Percentiles rank a stretch among this genome's conserved stretches.
These are phyloP conservation scores for Leptopilina clavipes DNA, from an alignment of 1,140 invertebrate species.

Conservation along the genomic window DNA sequence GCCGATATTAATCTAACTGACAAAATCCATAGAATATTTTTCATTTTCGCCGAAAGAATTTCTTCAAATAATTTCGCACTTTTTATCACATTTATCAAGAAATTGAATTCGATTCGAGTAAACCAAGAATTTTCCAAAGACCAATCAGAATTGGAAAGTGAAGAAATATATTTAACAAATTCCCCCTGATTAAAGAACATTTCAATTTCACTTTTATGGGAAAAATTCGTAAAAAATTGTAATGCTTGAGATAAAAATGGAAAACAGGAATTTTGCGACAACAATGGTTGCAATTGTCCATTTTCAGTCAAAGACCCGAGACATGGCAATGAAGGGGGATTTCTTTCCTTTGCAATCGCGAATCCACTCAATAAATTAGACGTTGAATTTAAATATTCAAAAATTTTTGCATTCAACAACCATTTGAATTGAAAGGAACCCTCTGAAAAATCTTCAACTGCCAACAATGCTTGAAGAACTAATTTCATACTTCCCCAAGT, in stretches of 20 bases:
- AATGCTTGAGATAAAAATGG: conserved; percentile 61
- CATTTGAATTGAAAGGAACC: conserved; percentile 52
- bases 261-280: conserved; percentile 59
- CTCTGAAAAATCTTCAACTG: conserved; percentile 50
- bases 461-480: conserved; percentile 59
- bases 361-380: conserved; percentile 68
- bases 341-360: conserved; percentile 50
- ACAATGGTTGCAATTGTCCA: conserved; percentile 64
- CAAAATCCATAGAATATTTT: conserved; percentile 63
- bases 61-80: conserved; percentile 42
- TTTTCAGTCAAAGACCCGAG: conserved; percentile 62
- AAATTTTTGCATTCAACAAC: conserved; percentile 60
- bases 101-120: conserved; percentile 63
- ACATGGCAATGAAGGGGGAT: conserved; percentile 64
- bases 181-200: conserved; percentile 52
- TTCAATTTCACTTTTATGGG: conserved; percentile 47
- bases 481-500: conserved; percentile 67
- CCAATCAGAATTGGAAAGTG: conserved; percentile 61
- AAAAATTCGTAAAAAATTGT: conserved; percentile 50
- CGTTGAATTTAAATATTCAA: conserved; percentile 59
- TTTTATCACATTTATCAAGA: conserved; percentile 60
- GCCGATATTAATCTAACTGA: conserved; percentile 67
- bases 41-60: conserved; percentile 34
- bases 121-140: conserved; percentile 68
- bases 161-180: conserved; percentile 61